phyloP scores from a whole-genome alignment of 2,888 invertebrate species.

The Cremastinae sp. region DNA sequence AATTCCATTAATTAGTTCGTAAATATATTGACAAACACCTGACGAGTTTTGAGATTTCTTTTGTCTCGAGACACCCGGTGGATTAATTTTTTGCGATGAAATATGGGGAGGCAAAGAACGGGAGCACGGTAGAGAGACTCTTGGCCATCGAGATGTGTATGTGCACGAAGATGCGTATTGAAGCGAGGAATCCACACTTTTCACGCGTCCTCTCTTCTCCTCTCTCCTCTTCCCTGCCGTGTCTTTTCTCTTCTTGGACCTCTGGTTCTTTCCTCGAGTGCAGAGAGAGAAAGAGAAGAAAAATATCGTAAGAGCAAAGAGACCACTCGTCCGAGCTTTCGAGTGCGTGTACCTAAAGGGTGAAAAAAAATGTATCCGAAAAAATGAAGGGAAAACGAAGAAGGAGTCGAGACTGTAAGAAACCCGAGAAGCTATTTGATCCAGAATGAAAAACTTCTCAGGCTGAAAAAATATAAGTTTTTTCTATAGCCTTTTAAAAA shows the following conservation, averaged over 20 bases:
- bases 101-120: background rate
- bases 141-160: background rate
- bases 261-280: constrained; percentile 27
- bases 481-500: too few relatives aligned
- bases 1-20: too few relatives aligned
- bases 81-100: background rate
- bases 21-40: too few relatives aligned
- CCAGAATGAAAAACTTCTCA: background rate
- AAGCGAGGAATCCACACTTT: constrained; percentile 30
- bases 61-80: background rate
- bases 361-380: constrained; percentile 30
- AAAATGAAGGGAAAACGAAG: constrained; percentile 31
- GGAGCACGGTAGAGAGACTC: background rate
- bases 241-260: constrained; percentile 45
- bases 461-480: too few relatives aligned
- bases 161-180: constrained; percentile 7
- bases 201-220: constrained; percentile 17
- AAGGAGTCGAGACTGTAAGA: constrained; percentile 11
- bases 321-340: constrained; percentile 29
- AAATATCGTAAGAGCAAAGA: constrained; percentile 4
- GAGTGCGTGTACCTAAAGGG: constrained; percentile 20
- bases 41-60: background rate
- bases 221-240: constrained; percentile 17
- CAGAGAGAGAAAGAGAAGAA: background rate
- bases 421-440: constrained; percentile 19